These are phyloP conservation scores for Aegotheles bennettii DNA, from an alignment of 2,113 vertebrate genomes.

Conservation along the genomic window DNA sequence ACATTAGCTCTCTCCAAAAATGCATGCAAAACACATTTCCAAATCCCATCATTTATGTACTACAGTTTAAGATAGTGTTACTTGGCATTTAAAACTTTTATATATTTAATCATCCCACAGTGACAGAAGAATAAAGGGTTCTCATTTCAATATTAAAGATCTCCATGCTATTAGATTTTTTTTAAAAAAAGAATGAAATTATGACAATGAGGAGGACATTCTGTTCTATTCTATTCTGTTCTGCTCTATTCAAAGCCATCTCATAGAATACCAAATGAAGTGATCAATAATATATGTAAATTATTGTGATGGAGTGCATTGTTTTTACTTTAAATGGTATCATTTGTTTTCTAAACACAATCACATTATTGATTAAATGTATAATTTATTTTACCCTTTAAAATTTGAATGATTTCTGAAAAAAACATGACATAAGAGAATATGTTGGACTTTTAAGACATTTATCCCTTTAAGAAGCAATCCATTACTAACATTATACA, in stretches of 20 bases:
- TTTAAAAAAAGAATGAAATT: background rate
- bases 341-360: constrained; percentile 4
- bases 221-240: background rate
- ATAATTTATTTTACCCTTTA: background rate
- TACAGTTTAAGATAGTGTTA: background rate
- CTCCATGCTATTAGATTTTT: background rate
- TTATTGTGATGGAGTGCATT: background rate
- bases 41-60: background rate
- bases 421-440: background rate
- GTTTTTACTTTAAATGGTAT: background rate
- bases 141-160: background rate
- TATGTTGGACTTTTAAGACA: background rate
- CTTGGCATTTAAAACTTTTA: background rate
- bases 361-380: background rate
- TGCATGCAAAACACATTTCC: background rate
- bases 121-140: background rate
- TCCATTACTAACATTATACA: background rate
- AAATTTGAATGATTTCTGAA: background rate
- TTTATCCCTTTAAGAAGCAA: background rate
- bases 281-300: background rate
- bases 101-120: background rate
- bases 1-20: background rate
- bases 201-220: background rate
- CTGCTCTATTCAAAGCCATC: background rate
- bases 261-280: background rate